Conservation (phyloP, 2,797 vertebrate species). For the Gymnothorax javanicus region DNA sequence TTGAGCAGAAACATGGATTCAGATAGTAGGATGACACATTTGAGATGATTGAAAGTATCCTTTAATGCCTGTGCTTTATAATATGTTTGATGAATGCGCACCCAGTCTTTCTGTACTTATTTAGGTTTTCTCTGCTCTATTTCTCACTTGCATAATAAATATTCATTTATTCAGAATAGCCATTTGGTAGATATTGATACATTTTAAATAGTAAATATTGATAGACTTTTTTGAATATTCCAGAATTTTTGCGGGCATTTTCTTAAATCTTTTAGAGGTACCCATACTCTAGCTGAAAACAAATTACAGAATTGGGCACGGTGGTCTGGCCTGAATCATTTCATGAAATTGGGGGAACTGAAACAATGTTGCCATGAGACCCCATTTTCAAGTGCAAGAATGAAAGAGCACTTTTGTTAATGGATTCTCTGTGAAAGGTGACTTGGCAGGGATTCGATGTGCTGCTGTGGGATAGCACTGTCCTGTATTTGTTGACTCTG, state of each 20-base stretch:
- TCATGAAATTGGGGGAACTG: not conserved
- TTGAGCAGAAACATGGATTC: no score
- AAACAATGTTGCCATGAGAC: not conserved
- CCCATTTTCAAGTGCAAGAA: not conserved
- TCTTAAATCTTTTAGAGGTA: not conserved
- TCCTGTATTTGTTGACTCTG: not conserved
- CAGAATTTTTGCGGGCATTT: no score
- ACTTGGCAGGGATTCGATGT: not conserved
- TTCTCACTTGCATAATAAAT: no score
- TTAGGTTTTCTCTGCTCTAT: no score
- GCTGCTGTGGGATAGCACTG: not conserved
- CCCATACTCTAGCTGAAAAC: not conserved
- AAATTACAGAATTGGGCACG: not conserved
- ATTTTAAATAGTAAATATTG: not conserved
- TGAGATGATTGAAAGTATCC: no score
- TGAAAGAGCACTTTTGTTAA: not conserved
- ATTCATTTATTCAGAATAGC: no score
- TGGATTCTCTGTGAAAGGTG: not conserved
- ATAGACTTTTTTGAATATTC: no score
- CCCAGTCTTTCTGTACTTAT: no score
- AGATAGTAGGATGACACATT: no score
- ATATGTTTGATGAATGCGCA: no score
- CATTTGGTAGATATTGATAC: no score
- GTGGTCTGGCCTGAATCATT: not conserved
- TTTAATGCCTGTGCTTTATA: no score